Evolutionary conservation across 2,113 vertebrate genomes (phyloP).

Genomic region (Desmodus rotundus): DNA sequence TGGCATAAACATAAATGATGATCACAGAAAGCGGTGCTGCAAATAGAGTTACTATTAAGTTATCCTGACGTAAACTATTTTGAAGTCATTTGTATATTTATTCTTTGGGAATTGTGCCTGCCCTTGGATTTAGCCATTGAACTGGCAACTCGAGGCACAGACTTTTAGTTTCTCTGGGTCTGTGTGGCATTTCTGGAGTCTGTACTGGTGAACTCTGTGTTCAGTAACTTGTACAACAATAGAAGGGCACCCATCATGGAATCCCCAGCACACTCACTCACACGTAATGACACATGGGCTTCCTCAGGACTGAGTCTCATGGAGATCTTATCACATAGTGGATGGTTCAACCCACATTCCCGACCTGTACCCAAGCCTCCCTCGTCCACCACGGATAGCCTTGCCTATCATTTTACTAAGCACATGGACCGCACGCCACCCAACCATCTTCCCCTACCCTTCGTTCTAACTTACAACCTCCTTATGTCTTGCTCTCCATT

Average conservation of each 20-base stretch:
- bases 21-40: not conserved
- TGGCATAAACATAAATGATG: not conserved
- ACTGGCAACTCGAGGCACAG: not conserved
- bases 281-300: not conserved
- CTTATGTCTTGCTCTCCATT: not conserved
- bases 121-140: not conserved
- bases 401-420: not conserved
- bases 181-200: not conserved
- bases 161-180: not conserved
- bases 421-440: not conserved
- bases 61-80: not conserved
- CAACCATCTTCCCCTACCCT: not conserved
- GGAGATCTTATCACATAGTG: not conserved
- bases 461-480: not conserved
- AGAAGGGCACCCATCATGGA: not conserved
- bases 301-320: not conserved
- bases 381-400: not conserved
- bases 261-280: not conserved
- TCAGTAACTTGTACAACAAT: not conserved
- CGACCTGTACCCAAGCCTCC: not conserved
- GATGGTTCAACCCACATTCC: not conserved
- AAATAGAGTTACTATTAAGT: not conserved
- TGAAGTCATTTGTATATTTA: not conserved
- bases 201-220: not conserved
- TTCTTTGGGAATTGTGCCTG: not conserved